phyloP scores from a whole-genome alignment of 2,888 invertebrate species.

The Trachelus iudaicus region DNA sequence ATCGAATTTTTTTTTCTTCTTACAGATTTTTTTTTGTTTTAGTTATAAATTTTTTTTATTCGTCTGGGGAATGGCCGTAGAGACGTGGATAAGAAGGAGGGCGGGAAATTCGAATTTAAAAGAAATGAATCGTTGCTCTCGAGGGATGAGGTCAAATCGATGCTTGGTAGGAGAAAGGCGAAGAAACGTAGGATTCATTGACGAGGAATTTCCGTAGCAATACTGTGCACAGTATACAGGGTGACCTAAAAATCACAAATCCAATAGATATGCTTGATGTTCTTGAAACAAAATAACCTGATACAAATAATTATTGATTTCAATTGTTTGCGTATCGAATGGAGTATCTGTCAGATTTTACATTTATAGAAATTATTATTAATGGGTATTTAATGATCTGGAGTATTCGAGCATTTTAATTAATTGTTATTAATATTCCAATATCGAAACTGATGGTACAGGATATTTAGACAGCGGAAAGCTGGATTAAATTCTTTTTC shows the following conservation, averaged over 20 bases:
- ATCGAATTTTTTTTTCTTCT: neutral
- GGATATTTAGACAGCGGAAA: neutral
- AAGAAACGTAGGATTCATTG: neutral
- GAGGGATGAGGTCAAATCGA: neutral
- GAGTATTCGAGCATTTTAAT: neutral
- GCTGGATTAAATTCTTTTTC: neutral
- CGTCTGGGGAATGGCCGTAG: neutral
- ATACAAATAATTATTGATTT: neutral
- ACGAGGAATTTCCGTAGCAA: neutral
- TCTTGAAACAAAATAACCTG: neutral
- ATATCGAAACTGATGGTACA: neutral
- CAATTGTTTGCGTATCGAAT: neutral
- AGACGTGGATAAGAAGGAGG: neutral
- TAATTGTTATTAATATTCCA: neutral
- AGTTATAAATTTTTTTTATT: neutral
- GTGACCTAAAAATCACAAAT: neutral
- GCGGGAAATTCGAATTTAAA: neutral
- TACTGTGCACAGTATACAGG: neutral
- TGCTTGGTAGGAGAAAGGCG: neutral
- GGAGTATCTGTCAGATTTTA: neutral
- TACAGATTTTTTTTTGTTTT: neutral
- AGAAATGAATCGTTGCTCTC: neutral
- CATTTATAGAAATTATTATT: neutral
- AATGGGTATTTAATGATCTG: neutral
- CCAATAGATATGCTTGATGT: neutral